Conservation (phyloP, 2,888 invertebrate species). For the Oscheius sp. region DNA sequence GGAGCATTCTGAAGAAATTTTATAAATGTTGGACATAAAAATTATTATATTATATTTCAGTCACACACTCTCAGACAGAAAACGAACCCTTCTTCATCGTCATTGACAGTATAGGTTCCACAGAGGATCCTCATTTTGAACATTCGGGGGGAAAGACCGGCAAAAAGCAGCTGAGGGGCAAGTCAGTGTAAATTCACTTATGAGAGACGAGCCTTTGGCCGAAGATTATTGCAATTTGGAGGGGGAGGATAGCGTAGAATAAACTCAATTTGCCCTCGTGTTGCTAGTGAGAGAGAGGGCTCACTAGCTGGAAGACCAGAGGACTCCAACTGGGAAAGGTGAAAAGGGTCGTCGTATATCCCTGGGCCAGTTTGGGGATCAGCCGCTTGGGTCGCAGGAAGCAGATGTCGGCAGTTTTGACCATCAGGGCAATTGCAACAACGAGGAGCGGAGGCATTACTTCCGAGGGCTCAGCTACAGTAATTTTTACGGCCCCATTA, state of each 20-base stretch:
- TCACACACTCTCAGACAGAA: not conserved
- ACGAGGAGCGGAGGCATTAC: not conserved
- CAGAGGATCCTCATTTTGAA: slow-evolving; percentile 31
- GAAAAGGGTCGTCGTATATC: slow-evolving; percentile 23
- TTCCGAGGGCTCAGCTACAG: not conserved
- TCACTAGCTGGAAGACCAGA: slow-evolving; percentile 1
- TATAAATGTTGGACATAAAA: not conserved
- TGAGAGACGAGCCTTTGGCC: slow-evolving; percentile 16
- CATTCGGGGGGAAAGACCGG: slow-evolving; percentile 23
- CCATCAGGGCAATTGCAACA: not conserved
- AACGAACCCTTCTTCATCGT: slow-evolving; percentile 24
- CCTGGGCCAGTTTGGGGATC: slow-evolving; percentile 18
- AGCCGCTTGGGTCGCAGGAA: not conserved
- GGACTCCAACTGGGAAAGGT: slow-evolving; percentile 5
- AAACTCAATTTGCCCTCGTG: not conserved
- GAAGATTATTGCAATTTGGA: not conserved
- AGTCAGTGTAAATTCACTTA: slow-evolving; percentile 36
- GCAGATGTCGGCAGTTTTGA: slow-evolving; percentile 8
- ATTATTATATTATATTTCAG: not conserved
- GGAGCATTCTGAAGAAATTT: slow-evolving; percentile 45
- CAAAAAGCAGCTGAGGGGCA: slow-evolving; percentile 24
- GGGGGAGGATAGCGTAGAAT: not conserved
- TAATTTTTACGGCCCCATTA: not conserved
- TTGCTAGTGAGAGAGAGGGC: not conserved
- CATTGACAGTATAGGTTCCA: slow-evolving; percentile 33